Base-by-base conservation (phyloP, 1,140 invertebrate species). In the Cataglyphis hispanica region DNA sequence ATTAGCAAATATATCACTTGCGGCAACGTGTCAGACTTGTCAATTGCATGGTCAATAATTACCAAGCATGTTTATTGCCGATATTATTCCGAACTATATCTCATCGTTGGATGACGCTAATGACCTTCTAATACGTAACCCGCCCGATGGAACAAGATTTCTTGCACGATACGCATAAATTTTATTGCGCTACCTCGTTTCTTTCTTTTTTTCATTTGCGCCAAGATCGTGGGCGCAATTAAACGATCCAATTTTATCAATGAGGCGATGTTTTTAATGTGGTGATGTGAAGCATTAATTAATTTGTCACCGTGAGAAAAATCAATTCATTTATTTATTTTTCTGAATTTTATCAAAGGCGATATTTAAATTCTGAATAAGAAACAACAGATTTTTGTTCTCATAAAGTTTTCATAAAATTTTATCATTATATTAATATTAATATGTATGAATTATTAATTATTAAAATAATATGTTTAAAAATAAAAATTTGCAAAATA, bases 1-100 rank as follows among this genome's bases (percentile, higher is more conserved):
- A 74, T 72, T 27, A 40, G 78, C 19, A 60, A 40, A 22, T 43
- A 60, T 70, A 40, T 83, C 69, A 74, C 53, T 74, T 25, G 11
- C 66, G 66, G 63, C 63, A 46, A 80, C 43, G 56, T 61, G 25
- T 43, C 27, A 25, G 7, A 50, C 53, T 56, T 40, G 53, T 74
- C 58, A 83, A 6, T n/a, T 11, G 53, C 37, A 46, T 27, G 22
- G 16, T n/a, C 19, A 46, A 74, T 83, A 83, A 83, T 83, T 83
- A 72, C 25, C 22, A 25, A 22, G 22, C 64, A 72, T 37, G 19
- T 81, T 72, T 72, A 81, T 27, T 43, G 53, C 78, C 19, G 19
- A 69, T 83, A 43, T 8, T 74, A 19, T 16, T 43, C 25, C 31
- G 13, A 66, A 46, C 34, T 43, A 43, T 43, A 81, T 58, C 1